Percentiles rank a stretch among this genome's conserved stretches.
Conservation (phyloP, 2,888 invertebrate genomes). For the Hetaerina titia region DNA sequence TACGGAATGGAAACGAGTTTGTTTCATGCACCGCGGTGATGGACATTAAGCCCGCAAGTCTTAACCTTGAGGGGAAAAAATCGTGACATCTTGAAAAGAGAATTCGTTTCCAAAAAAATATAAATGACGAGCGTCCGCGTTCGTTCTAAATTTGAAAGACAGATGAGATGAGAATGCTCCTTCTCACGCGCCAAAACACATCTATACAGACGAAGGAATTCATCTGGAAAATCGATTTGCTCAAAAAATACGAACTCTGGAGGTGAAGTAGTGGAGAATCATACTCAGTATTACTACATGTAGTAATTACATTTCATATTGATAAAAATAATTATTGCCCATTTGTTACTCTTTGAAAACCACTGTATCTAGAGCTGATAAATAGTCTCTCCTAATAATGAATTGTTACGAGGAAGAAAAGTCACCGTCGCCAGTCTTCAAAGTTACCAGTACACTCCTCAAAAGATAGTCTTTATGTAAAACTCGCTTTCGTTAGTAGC, state of each 20-base stretch:
- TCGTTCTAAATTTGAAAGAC: constrained; percentile 39
- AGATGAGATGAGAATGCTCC: background rate
- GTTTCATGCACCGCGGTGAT: constrained; percentile 32
- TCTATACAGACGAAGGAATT: background rate
- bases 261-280: background rate
- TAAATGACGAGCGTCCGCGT: background rate
- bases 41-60: constrained; percentile 22
- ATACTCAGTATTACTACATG: too few relatives aligned
- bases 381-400: too few relatives aligned
- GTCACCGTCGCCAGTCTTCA: too few relatives aligned
- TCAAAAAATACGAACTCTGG: background rate
- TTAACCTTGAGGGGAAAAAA: constrained; percentile 32
- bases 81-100: constrained; percentile 39
- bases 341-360: too few relatives aligned
- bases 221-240: constrained; percentile 19
- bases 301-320: too few relatives aligned
- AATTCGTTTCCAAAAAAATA: background rate
- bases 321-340: too few relatives aligned
- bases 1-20: constrained; percentile 14
- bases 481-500: too few relatives aligned
- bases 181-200: background rate
- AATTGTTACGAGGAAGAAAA: too few relatives aligned
- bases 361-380: too few relatives aligned
- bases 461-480: too few relatives aligned
- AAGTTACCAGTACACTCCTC: too few relatives aligned